Base-by-base conservation (phyloP, 2,888 invertebrate genomes). In the Pyralis farinalis region DNA sequence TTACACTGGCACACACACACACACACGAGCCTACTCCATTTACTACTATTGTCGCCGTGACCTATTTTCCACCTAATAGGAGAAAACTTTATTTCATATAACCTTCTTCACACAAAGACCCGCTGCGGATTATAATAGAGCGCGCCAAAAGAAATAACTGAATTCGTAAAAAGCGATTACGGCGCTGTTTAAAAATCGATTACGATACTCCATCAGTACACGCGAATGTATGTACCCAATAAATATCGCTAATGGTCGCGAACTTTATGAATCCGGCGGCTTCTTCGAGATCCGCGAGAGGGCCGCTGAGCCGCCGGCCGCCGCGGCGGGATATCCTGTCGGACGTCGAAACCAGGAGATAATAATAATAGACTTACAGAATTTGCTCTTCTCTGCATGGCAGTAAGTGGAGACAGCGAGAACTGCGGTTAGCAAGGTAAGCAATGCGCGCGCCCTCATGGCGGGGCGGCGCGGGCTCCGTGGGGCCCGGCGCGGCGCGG, bases 341-440 rank as follows among this genome's bases (percentile, higher is more conserved):
- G n/a, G n/a, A n/a, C n/a, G n/a, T n/a, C n/a, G n/a, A n/a, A n/a
- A n/a, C n/a, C n/a, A 16, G n/a, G 2, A 25, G 12, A 12, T 10
- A 10, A 25, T 31, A 8, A 7, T 5, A 4, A 40, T 51, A 42
- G 45, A 89, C 90, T 88, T 71, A 90, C 90, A 90, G 80, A 90
- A 90, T 65, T 89, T 90, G 79, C 89, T 90, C 65, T 89, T 89
- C 79, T 90, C 90, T 43, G 86, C 89, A 67, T 77, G 63, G 58
- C 63, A 63, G 64, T 60, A 49, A 55, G 62, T 62, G 47, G 70
- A 58, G 46, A 68, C 61, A 53, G 76, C 71, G 50, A 80, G 69
- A 49, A 81, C 59, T 62, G 76, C 77, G 66, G 63, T 63, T 52
- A 71, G 68, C 67, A 79, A 63, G 57, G 72, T 51, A 45, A 78